Evolutionary conservation across 2,113 vertebrate species (phyloP).

Genomic region (Grantiella picta): DNA sequence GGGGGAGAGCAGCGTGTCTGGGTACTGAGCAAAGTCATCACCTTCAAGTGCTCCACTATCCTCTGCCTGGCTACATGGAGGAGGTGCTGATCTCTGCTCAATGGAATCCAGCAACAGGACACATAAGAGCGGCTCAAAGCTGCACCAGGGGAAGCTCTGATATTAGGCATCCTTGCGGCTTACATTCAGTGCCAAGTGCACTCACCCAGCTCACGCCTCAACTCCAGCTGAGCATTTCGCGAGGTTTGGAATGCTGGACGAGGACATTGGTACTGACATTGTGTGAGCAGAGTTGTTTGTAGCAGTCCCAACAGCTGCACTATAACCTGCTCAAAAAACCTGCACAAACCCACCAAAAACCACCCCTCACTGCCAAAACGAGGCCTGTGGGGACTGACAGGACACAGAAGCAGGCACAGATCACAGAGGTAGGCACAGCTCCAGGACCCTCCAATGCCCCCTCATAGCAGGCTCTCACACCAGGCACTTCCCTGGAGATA

Average conservation of each 20-base stretch:
- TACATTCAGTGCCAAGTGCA: neutral
- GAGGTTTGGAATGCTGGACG: neutral
- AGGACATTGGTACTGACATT: neutral
- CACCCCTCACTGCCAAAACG: neutral
- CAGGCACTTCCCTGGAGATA: neutral
- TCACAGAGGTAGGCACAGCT: neutral
- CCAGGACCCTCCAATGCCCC: accelerated
- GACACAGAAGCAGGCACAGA: neutral
- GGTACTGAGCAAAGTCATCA: neutral
- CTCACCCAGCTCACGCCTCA: neutral
- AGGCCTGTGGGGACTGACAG: neutral
- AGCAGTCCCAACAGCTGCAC: neutral
- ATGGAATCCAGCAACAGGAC: neutral
- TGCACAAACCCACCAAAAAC: neutral
- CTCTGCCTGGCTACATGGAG: neutral
- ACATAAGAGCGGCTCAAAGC: neutral
- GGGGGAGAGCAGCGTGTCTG: neutral
- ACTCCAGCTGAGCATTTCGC: neutral
- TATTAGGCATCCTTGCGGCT: neutral
- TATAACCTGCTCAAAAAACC: neutral
- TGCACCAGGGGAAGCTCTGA: neutral
- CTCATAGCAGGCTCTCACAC: neutral
- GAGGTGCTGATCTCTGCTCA: neutral
- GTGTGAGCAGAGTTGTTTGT: neutral
- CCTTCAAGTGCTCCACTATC: neutral